Evolutionary conservation across 1,140 invertebrate genomes (phyloP), one percentile per base, ranked within the genome.

Genomic region (Drosophila tani): DNA sequence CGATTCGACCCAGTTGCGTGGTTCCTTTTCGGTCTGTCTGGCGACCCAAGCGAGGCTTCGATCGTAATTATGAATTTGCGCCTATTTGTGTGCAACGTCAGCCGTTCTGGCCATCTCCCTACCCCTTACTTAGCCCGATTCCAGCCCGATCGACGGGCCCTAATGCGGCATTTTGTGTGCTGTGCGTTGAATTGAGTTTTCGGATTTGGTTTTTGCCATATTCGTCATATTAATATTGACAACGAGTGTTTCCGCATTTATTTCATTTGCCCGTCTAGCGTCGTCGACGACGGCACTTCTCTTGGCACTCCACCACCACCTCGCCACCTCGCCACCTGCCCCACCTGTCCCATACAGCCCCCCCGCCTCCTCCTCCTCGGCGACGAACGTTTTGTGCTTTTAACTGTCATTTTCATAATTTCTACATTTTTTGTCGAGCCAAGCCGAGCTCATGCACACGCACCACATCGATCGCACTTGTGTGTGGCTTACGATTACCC

Each of bases 321-420:
- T 24, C 14, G 19, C 45, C 50, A 53, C 29, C 32, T 35, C 35
- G 11, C 9, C 53, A 64, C 27, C 60, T 41, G 43, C 46, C 38
- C 75, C 66, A 29, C 27, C 51, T 29, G 45, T 17, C 32, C 19
- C 45, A n/a, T 29, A 4, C n/a, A 29, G 27, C 49, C 35, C 2
- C 41, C 29, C 8, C 12, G 41, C 55, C 21, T 46, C 17, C 19
- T 32, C 11, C 35, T n/a, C 27, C 47, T 12, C 6, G 17, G 29
- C 66, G 46, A 56, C 43, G 60, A 67, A 56, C 67, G 76, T 87
- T 86, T 82, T 86, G 83, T 87, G 80, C 83, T 74, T 87, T 87
- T 87, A 87, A 87, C 84, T 87, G 83, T 87, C 83, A 87, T 87
- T 87, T 87, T 87, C 76, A 87, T 87, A 88, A 87, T 87, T 87